Conservation (phyloP, 2,888 invertebrate genomes). For the Epinotia nisella region DNA sequence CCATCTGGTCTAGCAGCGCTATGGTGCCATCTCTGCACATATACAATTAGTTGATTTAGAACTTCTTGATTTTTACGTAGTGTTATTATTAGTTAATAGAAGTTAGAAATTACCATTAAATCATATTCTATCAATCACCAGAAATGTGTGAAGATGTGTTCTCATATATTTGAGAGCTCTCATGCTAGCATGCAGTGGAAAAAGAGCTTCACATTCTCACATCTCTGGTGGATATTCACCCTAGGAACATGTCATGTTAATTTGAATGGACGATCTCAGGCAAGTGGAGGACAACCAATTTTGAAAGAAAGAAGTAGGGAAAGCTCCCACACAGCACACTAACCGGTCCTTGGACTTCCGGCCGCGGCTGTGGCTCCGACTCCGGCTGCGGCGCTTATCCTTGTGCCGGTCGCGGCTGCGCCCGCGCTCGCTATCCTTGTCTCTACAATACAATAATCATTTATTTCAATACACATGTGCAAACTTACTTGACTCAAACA, state of each 20-base stretch:
- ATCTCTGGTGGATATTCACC: no score
- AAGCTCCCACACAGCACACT: conserved; percentile 1
- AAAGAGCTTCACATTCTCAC: no score
- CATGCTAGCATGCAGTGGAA: no score
- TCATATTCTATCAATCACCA: no score
- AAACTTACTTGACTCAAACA: no score
- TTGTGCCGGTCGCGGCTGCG: conserved; percentile 66
- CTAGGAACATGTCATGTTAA: neutral
- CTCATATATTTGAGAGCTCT: no score
- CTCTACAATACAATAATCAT: conserved; percentile 63
- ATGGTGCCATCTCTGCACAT: conserved; percentile 78
- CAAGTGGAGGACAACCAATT: neutral
- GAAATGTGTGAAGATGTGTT: no score
- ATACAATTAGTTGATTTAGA: neutral
- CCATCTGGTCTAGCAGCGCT: conserved; percentile 81
- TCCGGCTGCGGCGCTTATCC: conserved; percentile 66
- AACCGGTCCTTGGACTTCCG: conserved; percentile 81
- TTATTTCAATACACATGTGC: no score
- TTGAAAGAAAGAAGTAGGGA: neutral
- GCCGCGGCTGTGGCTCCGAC: conserved; percentile 69
- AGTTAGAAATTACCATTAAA: no score
- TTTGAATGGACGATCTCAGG: neutral
- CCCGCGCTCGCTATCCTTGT: conserved; percentile 73
- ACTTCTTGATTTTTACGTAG: no score
- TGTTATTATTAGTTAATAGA: no score